Percentiles rank a stretch among this genome's conserved stretches.
Conservation (phyloP, 2,888 invertebrate species). For the Oligia strigilis region DNA sequence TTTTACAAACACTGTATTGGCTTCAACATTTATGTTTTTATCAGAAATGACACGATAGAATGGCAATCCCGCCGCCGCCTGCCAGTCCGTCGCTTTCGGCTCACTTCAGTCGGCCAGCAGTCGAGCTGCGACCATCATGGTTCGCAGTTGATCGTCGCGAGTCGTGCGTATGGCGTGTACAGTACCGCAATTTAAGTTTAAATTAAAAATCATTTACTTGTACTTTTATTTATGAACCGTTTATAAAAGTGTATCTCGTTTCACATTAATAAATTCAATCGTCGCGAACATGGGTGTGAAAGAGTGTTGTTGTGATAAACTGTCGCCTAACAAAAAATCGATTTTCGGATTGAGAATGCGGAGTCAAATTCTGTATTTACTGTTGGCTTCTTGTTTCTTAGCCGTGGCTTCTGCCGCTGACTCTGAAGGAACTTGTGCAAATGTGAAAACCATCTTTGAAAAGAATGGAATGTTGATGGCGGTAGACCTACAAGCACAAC, state of each 20-base stretch:
- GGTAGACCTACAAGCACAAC: constrained; percentile 87
- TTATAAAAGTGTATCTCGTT: constrained; percentile 74
- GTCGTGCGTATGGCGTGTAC: constrained; percentile 73
- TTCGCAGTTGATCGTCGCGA: constrained; percentile 82
- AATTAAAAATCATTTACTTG: constrained; percentile 67
- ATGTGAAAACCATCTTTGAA: constrained; percentile 88
- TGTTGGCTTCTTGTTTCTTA: constrained; percentile 83
- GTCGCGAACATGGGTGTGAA: constrained; percentile 86
- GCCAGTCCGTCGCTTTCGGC: constrained; percentile 70
- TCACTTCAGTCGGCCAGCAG: constrained; percentile 79
- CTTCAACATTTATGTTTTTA: background rate
- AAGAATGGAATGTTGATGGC: constrained; percentile 88
- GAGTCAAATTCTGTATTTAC: constrained; percentile 87
- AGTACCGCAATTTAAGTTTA: constrained; percentile 73
- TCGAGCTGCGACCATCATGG: constrained; percentile 87
- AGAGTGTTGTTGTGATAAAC: constrained; percentile 88
- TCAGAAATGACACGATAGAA: background rate
- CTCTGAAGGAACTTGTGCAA: constrained; percentile 86
- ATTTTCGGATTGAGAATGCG: constrained; percentile 88
- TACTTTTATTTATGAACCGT: constrained; percentile 79
- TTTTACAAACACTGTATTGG: background rate
- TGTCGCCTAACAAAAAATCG: constrained; percentile 89
- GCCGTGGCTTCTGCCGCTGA: constrained; percentile 81
- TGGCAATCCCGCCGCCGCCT: constrained; percentile 40
- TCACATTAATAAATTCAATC: constrained; percentile 68